These are phyloP conservation scores for Dinothrombium tinctorium DNA, from an alignment of 1,140 invertebrate species.

Conservation along the genomic window DNA sequence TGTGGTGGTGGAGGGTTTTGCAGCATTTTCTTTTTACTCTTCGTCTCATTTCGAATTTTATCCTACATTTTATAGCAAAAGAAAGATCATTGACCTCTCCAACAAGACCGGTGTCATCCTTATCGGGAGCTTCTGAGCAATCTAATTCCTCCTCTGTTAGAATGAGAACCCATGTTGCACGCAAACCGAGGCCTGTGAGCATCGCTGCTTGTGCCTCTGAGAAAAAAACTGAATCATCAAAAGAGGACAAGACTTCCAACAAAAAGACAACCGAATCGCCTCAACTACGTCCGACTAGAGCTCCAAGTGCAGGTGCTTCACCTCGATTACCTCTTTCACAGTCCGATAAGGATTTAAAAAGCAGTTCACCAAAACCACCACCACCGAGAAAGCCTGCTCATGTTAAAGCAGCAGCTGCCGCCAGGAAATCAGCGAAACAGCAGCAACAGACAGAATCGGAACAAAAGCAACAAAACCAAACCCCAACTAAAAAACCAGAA, in stretches of 20 bases:
- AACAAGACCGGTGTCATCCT: conserved; percentile 2
- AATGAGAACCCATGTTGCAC: neutral
- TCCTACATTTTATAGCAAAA: too few relatives aligned
- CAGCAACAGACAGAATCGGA: neutral
- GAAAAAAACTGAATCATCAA: neutral
- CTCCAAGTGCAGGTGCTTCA: neutral
- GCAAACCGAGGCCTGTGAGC: conserved; percentile 6
- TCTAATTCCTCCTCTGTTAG: neutral
- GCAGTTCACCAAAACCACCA: conserved; percentile 2
- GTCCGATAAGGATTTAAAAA: neutral
- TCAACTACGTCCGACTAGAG: neutral
- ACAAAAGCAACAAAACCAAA: neutral
- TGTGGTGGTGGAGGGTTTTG: too few relatives aligned
- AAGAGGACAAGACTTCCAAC: neutral
- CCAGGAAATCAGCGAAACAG: neutral
- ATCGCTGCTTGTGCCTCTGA: neutral
- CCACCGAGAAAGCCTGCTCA: conserved; percentile 6
- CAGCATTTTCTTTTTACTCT: too few relatives aligned
- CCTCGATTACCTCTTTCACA: neutral
- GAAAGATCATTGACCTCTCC: too few relatives aligned
- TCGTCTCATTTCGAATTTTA: too few relatives aligned
- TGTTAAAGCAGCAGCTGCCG: conserved; percentile 2
- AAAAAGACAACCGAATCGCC: neutral
- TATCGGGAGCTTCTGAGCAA: conserved; percentile 1
- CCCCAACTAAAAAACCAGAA: too few relatives aligned